These are phyloP conservation scores for Epinotia demarniana DNA, from an alignment of 2,888 invertebrate species.

Conservation along the genomic window DNA sequence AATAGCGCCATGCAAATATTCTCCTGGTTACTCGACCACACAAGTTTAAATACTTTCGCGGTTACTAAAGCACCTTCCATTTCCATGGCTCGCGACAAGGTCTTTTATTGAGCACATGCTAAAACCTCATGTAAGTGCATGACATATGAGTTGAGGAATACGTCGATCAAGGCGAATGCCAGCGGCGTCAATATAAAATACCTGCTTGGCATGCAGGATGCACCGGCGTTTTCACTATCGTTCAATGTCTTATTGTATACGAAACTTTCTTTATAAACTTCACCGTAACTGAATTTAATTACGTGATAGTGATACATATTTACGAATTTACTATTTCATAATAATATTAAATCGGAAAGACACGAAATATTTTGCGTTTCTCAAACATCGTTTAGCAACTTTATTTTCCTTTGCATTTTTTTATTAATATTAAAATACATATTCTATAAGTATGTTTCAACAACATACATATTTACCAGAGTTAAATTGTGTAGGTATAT, in stretches of 20 bases:
- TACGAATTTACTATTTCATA: neutral
- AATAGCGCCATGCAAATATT: neutral
- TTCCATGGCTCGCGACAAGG: neutral
- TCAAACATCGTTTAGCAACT: too few relatives aligned
- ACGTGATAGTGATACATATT: conserved; percentile 40
- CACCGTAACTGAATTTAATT: conserved; percentile 62
- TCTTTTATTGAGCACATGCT: conserved; percentile 18
- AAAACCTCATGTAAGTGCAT: conserved; percentile 9
- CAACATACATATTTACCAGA: neutral
- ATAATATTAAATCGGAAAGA: too few relatives aligned
- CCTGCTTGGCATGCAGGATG: conserved; percentile 66
- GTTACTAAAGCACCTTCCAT: neutral
- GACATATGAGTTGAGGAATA: conserved; percentile 23
- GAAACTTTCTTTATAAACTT: conserved; percentile 77
- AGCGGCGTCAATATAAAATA: conserved; percentile 54
- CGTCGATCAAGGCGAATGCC: conserved; percentile 49
- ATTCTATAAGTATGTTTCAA: neutral
- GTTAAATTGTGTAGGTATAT: neutral
- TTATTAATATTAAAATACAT: neutral
- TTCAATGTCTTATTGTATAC: conserved; percentile 73
- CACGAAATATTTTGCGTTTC: too few relatives aligned
- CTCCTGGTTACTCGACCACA: neutral
- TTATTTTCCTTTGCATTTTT: too few relatives aligned
- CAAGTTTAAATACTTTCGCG: conserved; percentile 18
- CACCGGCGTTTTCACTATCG: conserved; percentile 78